These are phyloP conservation scores for Ylistrum balloti DNA, from an alignment of 1,140 invertebrate species.

Conservation along the genomic window DNA sequence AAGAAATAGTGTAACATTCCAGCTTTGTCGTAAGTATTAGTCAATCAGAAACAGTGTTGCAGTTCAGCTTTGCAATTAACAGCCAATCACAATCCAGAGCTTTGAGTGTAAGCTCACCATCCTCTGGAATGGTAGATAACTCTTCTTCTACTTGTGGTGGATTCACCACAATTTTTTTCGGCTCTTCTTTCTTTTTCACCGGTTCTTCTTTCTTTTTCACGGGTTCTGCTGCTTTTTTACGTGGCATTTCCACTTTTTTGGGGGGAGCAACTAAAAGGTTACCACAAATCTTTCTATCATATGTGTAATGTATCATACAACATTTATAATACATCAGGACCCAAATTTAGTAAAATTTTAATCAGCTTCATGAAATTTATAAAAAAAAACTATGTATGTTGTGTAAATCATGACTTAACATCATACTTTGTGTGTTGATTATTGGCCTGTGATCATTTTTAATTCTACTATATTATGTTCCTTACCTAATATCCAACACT, in stretches of 20 bases:
- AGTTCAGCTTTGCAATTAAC: constrained; percentile 32
- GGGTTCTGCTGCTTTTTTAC: constrained; percentile 35
- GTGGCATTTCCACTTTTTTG: neutral
- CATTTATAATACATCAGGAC: too few species aligned
- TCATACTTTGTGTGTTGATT: too few species aligned
- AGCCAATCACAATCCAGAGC: constrained; percentile 22
- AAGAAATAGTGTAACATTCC: neutral
- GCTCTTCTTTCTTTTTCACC: constrained; percentile 47
- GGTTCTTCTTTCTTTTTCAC: constrained; percentile 49
- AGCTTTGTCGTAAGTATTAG: constrained; percentile 1
- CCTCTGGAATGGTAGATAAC: neutral
- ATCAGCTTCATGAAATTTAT: too few species aligned
- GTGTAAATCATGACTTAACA: too few species aligned
- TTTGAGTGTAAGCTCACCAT: neutral
- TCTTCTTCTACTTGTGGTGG: neutral
- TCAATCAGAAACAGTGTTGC: neutral
- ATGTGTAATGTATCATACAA: too few species aligned
- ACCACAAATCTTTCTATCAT: neutral
- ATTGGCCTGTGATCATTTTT: too few species aligned
- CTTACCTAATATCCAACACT: too few species aligned
- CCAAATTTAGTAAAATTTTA: too few species aligned
- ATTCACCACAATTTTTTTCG: constrained; percentile 52
- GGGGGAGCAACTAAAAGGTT: constrained; percentile 14
- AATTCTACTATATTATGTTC: too few species aligned
- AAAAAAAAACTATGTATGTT: too few species aligned